Conservation (phyloP, 2,797 vertebrate species). For the Tenualosa ilisha region DNA sequence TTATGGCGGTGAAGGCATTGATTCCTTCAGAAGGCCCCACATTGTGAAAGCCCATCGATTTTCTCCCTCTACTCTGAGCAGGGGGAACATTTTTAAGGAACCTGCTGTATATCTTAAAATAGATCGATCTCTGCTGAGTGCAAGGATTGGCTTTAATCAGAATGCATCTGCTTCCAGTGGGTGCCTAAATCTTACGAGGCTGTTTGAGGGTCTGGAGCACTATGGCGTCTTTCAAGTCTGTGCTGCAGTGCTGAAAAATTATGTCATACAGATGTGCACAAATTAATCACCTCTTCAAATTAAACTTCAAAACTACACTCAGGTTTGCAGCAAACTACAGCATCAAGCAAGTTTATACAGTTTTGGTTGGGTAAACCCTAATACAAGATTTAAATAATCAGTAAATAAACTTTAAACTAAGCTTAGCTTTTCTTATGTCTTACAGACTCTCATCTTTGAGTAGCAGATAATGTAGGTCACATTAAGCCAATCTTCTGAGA, state of each 20-base stretch:
- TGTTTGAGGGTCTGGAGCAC: background rate
- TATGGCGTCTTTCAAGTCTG: background rate
- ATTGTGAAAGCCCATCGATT: slow-evolving; percentile 34
- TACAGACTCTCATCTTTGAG: too few relatives aligned
- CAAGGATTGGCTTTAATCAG: slow-evolving; percentile 30
- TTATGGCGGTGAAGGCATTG: slow-evolving; percentile 33
- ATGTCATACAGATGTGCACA: background rate
- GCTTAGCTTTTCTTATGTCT: too few relatives aligned
- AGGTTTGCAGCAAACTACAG: background rate
- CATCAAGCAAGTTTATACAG: background rate
- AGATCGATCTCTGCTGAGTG: slow-evolving; percentile 24
- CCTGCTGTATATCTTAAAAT: slow-evolving; percentile 15
- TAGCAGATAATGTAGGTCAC: background rate
- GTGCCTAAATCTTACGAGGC: background rate
- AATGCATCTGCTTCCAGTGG: background rate
- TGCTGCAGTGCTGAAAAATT: background rate
- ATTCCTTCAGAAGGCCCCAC: slow-evolving; percentile 26
- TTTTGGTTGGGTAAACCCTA: background rate
- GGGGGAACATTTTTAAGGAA: slow-evolving; percentile 18
- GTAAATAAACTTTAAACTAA: background rate
- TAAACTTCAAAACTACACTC: background rate
- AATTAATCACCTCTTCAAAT: background rate
- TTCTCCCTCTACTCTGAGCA: background rate
- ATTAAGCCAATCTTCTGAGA: background rate
- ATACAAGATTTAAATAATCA: background rate